Conservation (phyloP, 2,888 invertebrate genomes). For the Diarsia mendica region DNA sequence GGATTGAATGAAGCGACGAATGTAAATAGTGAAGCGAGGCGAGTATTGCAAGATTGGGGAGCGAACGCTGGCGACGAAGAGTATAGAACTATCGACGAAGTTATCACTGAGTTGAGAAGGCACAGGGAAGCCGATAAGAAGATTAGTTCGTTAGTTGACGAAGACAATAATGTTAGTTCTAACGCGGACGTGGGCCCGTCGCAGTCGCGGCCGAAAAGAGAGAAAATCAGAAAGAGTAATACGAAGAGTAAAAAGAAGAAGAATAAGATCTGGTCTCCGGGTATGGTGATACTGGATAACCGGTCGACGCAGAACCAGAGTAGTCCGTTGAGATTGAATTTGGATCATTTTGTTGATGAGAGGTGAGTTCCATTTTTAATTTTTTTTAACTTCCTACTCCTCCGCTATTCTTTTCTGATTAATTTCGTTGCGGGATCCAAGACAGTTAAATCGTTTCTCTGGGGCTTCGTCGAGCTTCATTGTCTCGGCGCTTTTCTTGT, state of each 20-base stretch:
- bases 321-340: constrained; percentile 82
- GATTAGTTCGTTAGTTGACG: constrained; percentile 71
- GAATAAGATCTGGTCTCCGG: constrained; percentile 84
- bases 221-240: constrained; percentile 76
- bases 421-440: too few relatives aligned
- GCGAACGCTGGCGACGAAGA: constrained; percentile 75
- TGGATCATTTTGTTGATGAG: constrained; percentile 88
- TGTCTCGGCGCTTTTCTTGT: too few relatives aligned
- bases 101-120: constrained; percentile 80
- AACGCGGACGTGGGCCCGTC: constrained; percentile 67
- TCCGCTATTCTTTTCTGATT: too few relatives aligned
- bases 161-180: constrained; percentile 68
- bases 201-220: constrained; percentile 72
- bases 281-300: constrained; percentile 84
- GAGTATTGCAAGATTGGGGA: constrained; percentile 76
- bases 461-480: too few relatives aligned
- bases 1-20: constrained; percentile 71
- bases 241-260: constrained; percentile 82
- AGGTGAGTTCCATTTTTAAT: constrained; percentile 78
- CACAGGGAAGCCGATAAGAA: constrained; percentile 77
- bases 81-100: constrained; percentile 81
- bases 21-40: constrained; percentile 70
- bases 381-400: too few relatives aligned
- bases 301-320: constrained; percentile 77
- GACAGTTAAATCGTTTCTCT: too few relatives aligned